Evolutionary conservation across 2,113 vertebrate genomes (phyloP).

Genomic region (Nanger granti): DNA sequence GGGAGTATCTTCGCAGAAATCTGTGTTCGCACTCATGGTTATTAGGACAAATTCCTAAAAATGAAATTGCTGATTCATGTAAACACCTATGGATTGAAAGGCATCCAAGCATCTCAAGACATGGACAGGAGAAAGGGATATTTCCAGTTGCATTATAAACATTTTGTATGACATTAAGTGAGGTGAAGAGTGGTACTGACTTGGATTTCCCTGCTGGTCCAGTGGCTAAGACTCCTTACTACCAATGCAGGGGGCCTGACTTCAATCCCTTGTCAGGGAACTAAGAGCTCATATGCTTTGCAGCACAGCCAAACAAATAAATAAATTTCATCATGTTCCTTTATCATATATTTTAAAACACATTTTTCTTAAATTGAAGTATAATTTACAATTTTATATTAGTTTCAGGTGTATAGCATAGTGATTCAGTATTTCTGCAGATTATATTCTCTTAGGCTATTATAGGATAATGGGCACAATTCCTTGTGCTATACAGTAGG

Average conservation of each 20-base stretch:
- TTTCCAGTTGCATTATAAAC: not conserved
- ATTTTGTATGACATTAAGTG: not conserved
- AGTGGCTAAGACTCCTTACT: not conserved
- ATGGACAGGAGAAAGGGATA: not conserved
- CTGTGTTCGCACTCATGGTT: not conserved
- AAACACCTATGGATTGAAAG: not conserved
- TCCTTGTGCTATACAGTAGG: not conserved
- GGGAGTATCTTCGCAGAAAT: not conserved
- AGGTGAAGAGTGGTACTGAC: not conserved
- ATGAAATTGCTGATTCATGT: not conserved
- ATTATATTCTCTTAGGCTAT: not conserved
- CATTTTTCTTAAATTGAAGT: not conserved
- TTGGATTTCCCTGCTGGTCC: not conserved
- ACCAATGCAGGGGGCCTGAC: not conserved
- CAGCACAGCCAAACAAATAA: not conserved
- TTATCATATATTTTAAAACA: not conserved
- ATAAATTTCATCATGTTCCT: not conserved
- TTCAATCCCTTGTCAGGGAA: not conserved
- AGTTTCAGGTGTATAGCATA: not conserved
- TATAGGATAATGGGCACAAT: not conserved
- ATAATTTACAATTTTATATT: not conserved
- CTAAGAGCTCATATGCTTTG: not conserved
- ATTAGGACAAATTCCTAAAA: not conserved
- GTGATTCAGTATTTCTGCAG: not conserved
- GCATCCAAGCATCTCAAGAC: not conserved